Evolutionary conservation across 2,113 vertebrate genomes (phyloP).

Genomic region (Shinisaurus crocodilurus): DNA sequence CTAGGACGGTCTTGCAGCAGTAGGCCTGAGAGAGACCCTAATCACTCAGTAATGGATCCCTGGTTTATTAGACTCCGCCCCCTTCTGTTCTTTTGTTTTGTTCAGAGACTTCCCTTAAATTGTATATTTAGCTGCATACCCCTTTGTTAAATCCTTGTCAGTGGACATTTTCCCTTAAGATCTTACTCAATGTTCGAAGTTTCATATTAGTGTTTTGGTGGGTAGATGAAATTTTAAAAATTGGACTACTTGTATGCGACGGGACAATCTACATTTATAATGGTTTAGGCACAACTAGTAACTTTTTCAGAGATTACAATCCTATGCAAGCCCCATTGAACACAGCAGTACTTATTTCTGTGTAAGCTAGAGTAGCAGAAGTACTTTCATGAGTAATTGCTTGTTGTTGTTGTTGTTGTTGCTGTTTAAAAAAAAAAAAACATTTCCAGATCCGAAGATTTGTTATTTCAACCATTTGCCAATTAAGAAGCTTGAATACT

Average conservation of each 20-base stretch:
- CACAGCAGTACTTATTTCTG: no score
- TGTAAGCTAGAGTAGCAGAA: neutral
- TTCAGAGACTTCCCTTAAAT: neutral
- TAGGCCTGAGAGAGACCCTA: neutral
- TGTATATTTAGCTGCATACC: neutral
- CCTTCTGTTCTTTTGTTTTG: neutral
- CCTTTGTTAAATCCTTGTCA: neutral
- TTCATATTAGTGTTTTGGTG: no score
- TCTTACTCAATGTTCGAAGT: no score
- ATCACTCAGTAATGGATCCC: neutral
- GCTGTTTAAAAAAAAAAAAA: no score
- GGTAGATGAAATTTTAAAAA: no score
- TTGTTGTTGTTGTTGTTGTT: no score
- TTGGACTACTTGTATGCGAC: no score
- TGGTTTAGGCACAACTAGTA: neutral
- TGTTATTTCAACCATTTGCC: no score
- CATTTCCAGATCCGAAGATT: no score
- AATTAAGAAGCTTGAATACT: no score
- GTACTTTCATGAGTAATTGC: no score
- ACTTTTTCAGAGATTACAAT: neutral
- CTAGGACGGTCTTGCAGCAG: neutral
- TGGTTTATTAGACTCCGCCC: neutral
- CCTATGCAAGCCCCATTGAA: neutral
- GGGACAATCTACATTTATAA: neutral
- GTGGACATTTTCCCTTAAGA: no score